Base-by-base conservation (phyloP, 2,888 invertebrate species). In the Drosophila basisetae region DNA sequence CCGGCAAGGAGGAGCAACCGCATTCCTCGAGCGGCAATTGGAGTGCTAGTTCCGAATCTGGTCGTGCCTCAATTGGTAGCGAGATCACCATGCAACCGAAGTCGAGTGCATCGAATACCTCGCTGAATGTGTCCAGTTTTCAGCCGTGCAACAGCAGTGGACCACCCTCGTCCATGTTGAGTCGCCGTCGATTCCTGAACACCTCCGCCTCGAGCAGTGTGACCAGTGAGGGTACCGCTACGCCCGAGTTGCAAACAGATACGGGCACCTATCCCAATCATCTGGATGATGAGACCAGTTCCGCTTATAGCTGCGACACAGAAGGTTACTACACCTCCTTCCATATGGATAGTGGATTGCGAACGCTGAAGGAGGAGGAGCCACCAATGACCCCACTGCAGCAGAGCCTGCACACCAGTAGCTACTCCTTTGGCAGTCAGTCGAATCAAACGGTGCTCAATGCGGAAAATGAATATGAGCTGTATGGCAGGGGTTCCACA, bases 291-390 rank as follows among this genome's bases (percentile, higher is more conserved):
- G 98, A 98, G 94, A 97, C 97, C 1, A 97, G 97, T 83, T 98
- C 98, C 0, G 97, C 98, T 69, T 98, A 98, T 93, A 98, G 98
- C 3, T 97, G 98, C 91, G 99, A 99, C 92, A 98, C 98, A 2
- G 99, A 99, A 94, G 99, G 99, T 10, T 99, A 99, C 93, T 99
- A 98, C 93, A 99, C 99, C 1, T 98, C 98, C 28, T 99, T 99
- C 94, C 98, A 99, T 93, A 96, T 98, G 95, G 99, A 99, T 93
- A 98, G 98, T 66, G 99, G 99, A 0, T 93, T 99, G 75, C 97
- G 97, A 91, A 97, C 97, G 0, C 94, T 97, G 18, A 96, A 97
- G 91, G 97, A 97, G 93, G 96, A 96, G 83, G 95, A 96, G 76
- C 87, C 89, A 1, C 96, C 96, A 0, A 95, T 95, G 76, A 96